Conservation (phyloP, 2,888 invertebrate species). For the Notodonta dromedarius region DNA sequence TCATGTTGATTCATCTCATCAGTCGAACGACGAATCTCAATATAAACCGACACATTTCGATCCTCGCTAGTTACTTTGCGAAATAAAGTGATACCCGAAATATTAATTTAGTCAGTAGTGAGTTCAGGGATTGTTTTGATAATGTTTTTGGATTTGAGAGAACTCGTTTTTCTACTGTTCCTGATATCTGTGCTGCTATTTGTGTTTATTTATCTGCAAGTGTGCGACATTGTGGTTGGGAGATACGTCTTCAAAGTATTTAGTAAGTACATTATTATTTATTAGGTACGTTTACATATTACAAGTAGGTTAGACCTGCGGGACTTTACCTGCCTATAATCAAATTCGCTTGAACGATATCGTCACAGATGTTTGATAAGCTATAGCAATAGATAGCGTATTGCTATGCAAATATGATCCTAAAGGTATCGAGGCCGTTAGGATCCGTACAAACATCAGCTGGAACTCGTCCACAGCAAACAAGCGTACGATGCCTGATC, state of each 20-base stretch:
- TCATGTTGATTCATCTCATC: not conserved
- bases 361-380: no score
- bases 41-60: slow-evolving; percentile 9
- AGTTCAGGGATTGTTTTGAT: slow-evolving; percentile 12
- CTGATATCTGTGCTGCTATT: slow-evolving; percentile 50
- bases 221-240: slow-evolving; percentile 66
- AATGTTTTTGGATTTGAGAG: slow-evolving; percentile 64
- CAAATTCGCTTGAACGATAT: no score
- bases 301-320: no score
- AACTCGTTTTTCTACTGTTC: slow-evolving; percentile 59
- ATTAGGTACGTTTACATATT: no score
- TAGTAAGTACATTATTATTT: slow-evolving; percentile 59
- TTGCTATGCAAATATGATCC: no score
- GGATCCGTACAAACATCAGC: no score
- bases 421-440: no score
- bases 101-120: not conserved
- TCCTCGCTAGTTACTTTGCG: not conserved
- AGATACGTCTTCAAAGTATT: slow-evolving; percentile 63
- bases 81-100: not conserved
- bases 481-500: no score
- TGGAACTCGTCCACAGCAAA: no score
- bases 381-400: no score
- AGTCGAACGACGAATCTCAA: slow-evolving; percentile 11
- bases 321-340: no score
- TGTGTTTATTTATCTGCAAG: slow-evolving; percentile 62